Evolutionary conservation across 2,113 vertebrate species (phyloP).

Genomic region (Myxocyprinus asiaticus): DNA sequence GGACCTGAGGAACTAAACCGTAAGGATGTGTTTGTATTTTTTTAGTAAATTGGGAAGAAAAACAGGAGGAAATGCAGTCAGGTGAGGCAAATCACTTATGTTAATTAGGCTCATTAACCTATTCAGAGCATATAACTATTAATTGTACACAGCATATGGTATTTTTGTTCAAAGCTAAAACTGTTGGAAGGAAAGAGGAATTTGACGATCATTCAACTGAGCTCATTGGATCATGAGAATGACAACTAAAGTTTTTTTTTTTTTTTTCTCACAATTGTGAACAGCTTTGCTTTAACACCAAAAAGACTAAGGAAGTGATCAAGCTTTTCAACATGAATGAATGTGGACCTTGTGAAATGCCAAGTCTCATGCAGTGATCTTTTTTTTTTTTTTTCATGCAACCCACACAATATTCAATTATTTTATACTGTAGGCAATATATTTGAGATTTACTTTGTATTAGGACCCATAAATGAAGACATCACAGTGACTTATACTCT

Average conservation of each 20-base stretch:
- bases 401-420: background rate
- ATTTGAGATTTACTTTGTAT: background rate
- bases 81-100: conserved; percentile 1
- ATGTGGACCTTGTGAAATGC: too few species aligned
- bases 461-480: background rate
- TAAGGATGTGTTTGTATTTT: background rate
- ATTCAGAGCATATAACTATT: background rate
- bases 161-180: too few species aligned
- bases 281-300: too few species aligned
- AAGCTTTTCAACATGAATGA: too few species aligned
- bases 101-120: conserved; percentile 21
- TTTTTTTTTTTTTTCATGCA: background rate
- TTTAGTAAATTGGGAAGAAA: background rate
- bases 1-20: background rate
- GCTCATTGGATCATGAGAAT: too few species aligned
- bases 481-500: background rate
- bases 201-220: too few species aligned
- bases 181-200: too few species aligned
- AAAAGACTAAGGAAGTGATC: too few species aligned
- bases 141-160: background rate
- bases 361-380: too few species aligned
- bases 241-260: too few species aligned
- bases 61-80: background rate
- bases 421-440: background rate
- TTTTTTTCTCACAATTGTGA: too few species aligned